Evolutionary conservation across 2,113 vertebrate genomes (phyloP), one percentile per base, ranked within the genome.

Genomic region (Zosterops borbonicus): DNA sequence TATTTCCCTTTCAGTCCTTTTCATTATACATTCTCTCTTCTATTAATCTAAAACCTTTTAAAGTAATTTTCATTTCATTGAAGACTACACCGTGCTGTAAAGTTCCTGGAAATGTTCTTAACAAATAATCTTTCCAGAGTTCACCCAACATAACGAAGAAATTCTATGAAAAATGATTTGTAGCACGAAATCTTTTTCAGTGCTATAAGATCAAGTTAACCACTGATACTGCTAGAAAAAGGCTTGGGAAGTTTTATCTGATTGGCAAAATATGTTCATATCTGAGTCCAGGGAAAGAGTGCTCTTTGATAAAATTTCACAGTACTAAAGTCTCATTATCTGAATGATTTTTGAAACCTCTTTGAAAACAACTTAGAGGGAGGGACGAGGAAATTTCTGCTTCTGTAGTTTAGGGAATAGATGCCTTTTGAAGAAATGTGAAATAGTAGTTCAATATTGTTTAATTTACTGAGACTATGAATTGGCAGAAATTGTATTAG

Each of bases 221-320:
- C 92, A 94, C 79, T 82, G 92, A 84, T 78, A 95, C 88, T 92
- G 90, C 91, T 86, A 96, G 95, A 88, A 96, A 95, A 92, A 96
- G 93, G n/a, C 80, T 85, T 49, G 67, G 64, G 77, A 98, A 96
- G 89, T 97, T 97, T 97, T 97, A 97, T 98, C 95, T 97, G 96
- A 97, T 98, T 97, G 95, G 92, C 94, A 97, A 98, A 98, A 97
- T 90, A 95, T 83, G 94, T 92, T 97, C 87, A 93, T 95, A 96
- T 94, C 95, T 44, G 92, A 97, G 94, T 90, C 96, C 92, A 94
- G 90, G 85, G 96, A 95, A 79, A 96, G 83, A 97, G 80, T 91
- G 95, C 56, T 90, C 87, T 96, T 96, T 97, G 97, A 97, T 97
- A 96, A 97, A 97, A 98, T 98, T 97, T 97, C 92, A 91, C 80